Conservation (phyloP, 2,888 invertebrate species). For the Dilophus febrilis region DNA sequence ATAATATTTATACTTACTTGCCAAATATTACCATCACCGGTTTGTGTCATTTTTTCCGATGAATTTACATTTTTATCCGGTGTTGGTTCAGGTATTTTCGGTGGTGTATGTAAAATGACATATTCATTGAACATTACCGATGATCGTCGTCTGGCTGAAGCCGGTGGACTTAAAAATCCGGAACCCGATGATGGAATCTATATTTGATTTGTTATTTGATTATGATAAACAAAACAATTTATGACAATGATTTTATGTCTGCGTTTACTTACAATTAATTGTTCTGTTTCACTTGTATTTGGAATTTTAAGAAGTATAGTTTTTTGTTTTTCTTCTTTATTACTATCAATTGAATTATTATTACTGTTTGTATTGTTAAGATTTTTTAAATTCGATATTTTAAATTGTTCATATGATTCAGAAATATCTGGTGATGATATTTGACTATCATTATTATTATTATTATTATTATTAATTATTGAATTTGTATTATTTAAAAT, state of each 20-base stretch:
- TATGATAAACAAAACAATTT: neutral
- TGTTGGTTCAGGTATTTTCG: conserved; percentile 21
- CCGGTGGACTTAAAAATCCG: conserved; percentile 49
- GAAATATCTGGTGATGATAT: conserved; percentile 30
- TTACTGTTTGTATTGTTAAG: conserved; percentile 14
- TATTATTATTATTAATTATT: no score
- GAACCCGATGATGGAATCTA: conserved; percentile 18
- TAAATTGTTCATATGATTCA: conserved; percentile 18
- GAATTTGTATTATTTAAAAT: no score
- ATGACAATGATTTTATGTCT: neutral
- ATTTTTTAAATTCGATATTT: conserved; percentile 21
- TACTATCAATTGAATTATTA: conserved; percentile 12
- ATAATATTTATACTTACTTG: conserved; percentile 30
- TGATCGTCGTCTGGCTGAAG: conserved; percentile 51
- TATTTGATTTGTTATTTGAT: conserved; percentile 14
- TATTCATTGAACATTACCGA: conserved; percentile 84
- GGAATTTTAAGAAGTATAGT: conserved; percentile 28
- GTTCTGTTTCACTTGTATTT: conserved; percentile 25
- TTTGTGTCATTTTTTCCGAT: conserved; percentile 80
- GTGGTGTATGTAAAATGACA: conserved; percentile 51
- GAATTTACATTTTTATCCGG: conserved; percentile 47
- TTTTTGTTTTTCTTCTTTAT: conserved; percentile 21
- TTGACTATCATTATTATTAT: conserved; percentile 11
- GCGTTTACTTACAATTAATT: conserved; percentile 22
- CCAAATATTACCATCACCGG: conserved; percentile 57